Conservation (phyloP, 2,113 vertebrate species). For the Ailuropoda melanoleuca region DNA sequence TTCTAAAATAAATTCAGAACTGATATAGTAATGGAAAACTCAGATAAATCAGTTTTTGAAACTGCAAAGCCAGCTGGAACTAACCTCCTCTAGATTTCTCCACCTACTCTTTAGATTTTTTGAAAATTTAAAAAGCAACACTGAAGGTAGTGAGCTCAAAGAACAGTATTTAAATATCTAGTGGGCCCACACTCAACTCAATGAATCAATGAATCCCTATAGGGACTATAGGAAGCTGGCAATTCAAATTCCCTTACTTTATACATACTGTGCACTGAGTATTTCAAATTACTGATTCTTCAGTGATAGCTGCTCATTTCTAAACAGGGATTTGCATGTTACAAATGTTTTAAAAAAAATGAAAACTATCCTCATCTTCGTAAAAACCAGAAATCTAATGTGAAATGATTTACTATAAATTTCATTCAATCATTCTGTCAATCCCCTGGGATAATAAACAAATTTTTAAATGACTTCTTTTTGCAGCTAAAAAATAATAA, state of each 20-base stretch:
- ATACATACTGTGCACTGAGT: background rate
- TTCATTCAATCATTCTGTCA: background rate
- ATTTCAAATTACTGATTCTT: background rate
- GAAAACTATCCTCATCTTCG: background rate
- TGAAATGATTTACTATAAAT: background rate
- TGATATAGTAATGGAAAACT: background rate
- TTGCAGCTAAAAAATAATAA: background rate
- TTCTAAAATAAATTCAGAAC: slow-evolving; percentile 42
- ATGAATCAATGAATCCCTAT: background rate
- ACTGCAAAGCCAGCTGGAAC: background rate
- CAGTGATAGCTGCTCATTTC: background rate
- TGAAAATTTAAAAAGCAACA: background rate
- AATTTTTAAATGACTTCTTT: background rate
- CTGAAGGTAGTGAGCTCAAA: background rate
- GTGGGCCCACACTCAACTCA: background rate
- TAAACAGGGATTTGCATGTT: background rate
- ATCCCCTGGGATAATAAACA: background rate
- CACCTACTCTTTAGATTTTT: background rate
- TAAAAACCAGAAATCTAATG: slow-evolving; percentile 3
- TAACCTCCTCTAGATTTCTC: background rate
- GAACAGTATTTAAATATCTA: background rate
- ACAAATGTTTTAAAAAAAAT: background rate
- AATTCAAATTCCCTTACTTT: background rate
- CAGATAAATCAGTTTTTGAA: background rate
- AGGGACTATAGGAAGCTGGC: background rate